Percentiles rank a stretch among this genome's conserved stretches.
phyloP scores from a whole-genome alignment of 2,113 vertebrate genomes.

The Pyxicephalus adspersus region DNA sequence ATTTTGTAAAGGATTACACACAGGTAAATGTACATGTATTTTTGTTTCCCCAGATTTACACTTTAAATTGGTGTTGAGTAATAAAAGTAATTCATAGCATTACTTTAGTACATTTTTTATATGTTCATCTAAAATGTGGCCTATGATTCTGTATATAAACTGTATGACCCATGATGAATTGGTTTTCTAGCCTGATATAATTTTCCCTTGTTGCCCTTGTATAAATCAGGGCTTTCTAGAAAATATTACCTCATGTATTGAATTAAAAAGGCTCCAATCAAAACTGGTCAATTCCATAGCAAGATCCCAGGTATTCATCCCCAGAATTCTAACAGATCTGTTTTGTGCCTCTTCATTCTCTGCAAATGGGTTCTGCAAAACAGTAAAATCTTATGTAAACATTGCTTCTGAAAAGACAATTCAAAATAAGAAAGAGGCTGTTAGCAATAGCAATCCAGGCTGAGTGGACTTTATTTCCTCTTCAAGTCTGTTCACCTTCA shows the following conservation, averaged over 20 bases:
- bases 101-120: no score
- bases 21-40: no score
- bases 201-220: no score
- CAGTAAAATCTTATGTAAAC: conserved; percentile 54
- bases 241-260: conserved; percentile 86
- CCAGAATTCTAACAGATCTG: conserved; percentile 83
- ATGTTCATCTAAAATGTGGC: no score
- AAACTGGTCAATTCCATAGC: conserved; percentile 90
- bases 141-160: no score
- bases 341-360: conserved; percentile 89
- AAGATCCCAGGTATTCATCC: conserved; percentile 95
- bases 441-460: conserved; percentile 61
- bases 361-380: conserved; percentile 80
- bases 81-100: no score
- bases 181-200: no score
- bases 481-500: conserved; percentile 62
- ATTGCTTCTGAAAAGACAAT: conserved; percentile 49
- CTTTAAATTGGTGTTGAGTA: no score
- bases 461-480: conserved; percentile 61
- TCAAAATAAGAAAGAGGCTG: conserved; percentile 41
- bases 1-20: no score
- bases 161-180: no score
- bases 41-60: no score
- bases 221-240: neutral
- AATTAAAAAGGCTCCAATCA: conserved; percentile 92